Evolutionary conservation across 2,113 vertebrate species (phyloP).

Genomic region (Pelvicachromis taeniatus): DNA sequence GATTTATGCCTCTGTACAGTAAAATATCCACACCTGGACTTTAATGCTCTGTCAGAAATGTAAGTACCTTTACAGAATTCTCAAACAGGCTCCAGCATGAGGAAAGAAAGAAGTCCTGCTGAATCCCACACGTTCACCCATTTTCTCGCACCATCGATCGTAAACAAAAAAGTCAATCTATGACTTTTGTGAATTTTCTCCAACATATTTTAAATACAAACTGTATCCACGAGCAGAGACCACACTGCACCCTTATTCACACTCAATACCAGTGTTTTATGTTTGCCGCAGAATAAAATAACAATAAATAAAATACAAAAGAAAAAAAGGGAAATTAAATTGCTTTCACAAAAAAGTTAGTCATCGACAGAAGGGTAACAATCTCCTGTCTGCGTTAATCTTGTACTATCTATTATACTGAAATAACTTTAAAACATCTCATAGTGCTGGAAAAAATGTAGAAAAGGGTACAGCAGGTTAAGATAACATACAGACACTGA

Average conservation of each 20-base stretch:
- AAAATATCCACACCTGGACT: background rate
- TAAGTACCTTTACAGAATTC: background rate
- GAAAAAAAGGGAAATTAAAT: background rate
- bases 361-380: background rate
- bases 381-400: background rate
- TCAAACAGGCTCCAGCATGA: background rate
- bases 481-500: constrained; percentile 5
- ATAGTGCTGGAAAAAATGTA: background rate
- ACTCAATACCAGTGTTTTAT: background rate
- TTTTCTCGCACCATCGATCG: background rate
- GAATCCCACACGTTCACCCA: constrained; percentile 8
- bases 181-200: background rate
- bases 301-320: constrained; percentile 57
- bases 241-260: background rate
- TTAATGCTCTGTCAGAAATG: background rate
- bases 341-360: background rate
- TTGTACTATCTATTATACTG: background rate
- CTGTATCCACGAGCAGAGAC: background rate
- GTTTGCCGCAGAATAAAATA: constrained; percentile 58
- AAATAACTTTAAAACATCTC: background rate
- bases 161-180: background rate
- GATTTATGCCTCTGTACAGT: background rate
- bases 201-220: constrained; percentile 13
- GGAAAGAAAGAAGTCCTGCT: background rate
- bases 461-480: background rate